Conservation (phyloP, 2,797 vertebrate genomes). For the Lerista edwardsae region DNA sequence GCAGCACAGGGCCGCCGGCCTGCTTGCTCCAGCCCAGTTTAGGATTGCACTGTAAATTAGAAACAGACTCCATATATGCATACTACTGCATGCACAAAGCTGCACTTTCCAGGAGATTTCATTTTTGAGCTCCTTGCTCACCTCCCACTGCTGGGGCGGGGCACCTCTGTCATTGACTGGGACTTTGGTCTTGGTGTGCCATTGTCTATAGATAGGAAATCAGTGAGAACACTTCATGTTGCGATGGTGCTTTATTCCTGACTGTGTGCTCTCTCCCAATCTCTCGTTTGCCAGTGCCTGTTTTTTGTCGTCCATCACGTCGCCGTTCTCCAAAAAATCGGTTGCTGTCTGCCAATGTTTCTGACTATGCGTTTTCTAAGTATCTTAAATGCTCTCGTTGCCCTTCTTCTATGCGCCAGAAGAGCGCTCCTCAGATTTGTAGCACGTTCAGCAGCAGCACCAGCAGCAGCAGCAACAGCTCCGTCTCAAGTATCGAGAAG, state of each 20-base stretch:
- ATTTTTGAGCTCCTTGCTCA: neutral
- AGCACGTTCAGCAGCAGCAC: neutral
- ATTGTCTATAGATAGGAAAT: neutral
- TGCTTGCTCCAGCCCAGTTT: too few relatives aligned
- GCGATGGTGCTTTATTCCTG: neutral
- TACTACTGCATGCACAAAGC: neutral
- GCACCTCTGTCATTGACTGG: too few relatives aligned
- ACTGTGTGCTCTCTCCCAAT: neutral
- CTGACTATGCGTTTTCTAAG: neutral
- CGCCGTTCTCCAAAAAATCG: neutral
- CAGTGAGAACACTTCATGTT: neutral
- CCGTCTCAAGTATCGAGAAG: neutral
- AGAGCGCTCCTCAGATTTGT: neutral
- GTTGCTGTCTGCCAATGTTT: fast-evolving
- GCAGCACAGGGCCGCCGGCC: too few relatives aligned
- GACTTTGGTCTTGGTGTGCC: too few relatives aligned
- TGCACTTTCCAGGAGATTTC: neutral
- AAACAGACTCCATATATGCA: neutral
- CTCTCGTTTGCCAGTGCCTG: constrained; percentile 1
- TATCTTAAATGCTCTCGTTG: neutral
- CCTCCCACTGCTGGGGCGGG: too few relatives aligned
- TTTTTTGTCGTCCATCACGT: neutral
- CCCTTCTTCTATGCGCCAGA: neutral
- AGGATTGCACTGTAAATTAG: too few relatives aligned
- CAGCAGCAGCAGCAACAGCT: neutral